Percentiles rank a stretch among this genome's conserved stretches.
Evolutionary conservation across 1,140 invertebrate species (phyloP).

Genomic region (Drosophila sechellia): DNA sequence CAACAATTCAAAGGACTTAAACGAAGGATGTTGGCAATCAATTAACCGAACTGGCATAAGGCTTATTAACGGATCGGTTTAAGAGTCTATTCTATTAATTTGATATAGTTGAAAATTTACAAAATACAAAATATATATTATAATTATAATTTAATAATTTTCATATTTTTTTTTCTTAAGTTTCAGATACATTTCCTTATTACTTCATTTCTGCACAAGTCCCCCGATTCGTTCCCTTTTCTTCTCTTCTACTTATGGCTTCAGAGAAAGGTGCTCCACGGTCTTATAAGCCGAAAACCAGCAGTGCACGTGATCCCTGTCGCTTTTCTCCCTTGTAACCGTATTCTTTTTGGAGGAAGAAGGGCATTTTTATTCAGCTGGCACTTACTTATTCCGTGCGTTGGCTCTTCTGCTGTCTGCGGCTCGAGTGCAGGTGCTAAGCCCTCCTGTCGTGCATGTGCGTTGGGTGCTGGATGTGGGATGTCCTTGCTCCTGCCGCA

Average conservation of each 20-base stretch:
- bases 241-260: constrained; percentile 10
- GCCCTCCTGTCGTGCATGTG: constrained; percentile 42
- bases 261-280: constrained; percentile 34
- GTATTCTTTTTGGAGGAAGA: constrained; percentile 19
- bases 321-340: not conserved
- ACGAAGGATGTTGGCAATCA: not conserved
- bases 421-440: constrained; percentile 69
- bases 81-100: not conserved
- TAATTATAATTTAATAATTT: too few relatives aligned
- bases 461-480: constrained; percentile 2
- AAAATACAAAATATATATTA: too few relatives aligned
- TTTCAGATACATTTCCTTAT: too few relatives aligned
- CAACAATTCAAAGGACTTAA: constrained; percentile 12
- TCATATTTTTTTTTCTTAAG: too few relatives aligned
- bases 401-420: constrained; percentile 56
- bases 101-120: too few relatives aligned
- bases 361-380: constrained; percentile 40
- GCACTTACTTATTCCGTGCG: constrained; percentile 75
- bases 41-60: not conserved
- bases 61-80: constrained; percentile 4
- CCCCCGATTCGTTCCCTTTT: not conserved
- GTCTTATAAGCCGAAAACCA: constrained; percentile 28
- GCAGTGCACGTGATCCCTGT: constrained; percentile 8
- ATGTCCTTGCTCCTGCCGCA: constrained; percentile 33
- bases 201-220: too few relatives aligned